Evolutionary conservation across 2,113 vertebrate genomes (phyloP).

Genomic region (Maccullochella peelii): DNA sequence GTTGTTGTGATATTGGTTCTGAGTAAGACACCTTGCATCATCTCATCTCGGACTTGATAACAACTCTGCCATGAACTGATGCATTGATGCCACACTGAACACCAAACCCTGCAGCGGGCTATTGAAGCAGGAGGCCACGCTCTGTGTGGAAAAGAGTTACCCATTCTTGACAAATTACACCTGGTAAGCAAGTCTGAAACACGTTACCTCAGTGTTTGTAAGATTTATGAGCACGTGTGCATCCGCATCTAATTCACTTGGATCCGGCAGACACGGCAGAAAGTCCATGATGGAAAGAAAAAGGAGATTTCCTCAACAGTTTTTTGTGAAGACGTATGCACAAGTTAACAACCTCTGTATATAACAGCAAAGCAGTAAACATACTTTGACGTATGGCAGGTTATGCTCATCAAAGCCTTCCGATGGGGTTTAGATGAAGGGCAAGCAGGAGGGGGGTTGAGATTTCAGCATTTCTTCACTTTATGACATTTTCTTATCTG

Average conservation of each 20-base stretch:
- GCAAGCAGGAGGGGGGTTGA: background rate
- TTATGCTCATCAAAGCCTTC: conserved; percentile 67
- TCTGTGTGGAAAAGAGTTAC: conserved; percentile 54
- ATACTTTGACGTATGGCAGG: conserved; percentile 62
- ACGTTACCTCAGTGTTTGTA: conserved; percentile 73
- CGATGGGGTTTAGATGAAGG: conserved; percentile 27
- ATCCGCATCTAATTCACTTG: conserved; percentile 62
- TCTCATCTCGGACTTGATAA: conserved; percentile 25
- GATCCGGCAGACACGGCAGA: conserved; percentile 71
- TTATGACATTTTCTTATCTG: conserved; percentile 27
- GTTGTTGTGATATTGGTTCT: background rate
- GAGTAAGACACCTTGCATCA: background rate
- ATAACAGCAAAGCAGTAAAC: conserved; percentile 65
- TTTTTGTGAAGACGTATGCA: conserved; percentile 77
- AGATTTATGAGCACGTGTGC: conserved; percentile 77
- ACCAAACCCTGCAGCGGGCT: conserved; percentile 31
- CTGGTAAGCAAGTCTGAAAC: conserved; percentile 75
- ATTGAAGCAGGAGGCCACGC: conserved; percentile 35
- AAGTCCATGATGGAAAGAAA: conserved; percentile 50
- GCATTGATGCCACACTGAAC: conserved; percentile 39
- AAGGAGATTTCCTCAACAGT: conserved; percentile 69
- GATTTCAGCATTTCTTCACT: conserved; percentile 48
- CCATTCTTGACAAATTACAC: conserved; percentile 73
- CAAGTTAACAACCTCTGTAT: conserved; percentile 72
- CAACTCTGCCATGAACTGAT: conserved; percentile 21